Base-by-base conservation (phyloP, 2,113 vertebrate species). In the Ia io region DNA sequence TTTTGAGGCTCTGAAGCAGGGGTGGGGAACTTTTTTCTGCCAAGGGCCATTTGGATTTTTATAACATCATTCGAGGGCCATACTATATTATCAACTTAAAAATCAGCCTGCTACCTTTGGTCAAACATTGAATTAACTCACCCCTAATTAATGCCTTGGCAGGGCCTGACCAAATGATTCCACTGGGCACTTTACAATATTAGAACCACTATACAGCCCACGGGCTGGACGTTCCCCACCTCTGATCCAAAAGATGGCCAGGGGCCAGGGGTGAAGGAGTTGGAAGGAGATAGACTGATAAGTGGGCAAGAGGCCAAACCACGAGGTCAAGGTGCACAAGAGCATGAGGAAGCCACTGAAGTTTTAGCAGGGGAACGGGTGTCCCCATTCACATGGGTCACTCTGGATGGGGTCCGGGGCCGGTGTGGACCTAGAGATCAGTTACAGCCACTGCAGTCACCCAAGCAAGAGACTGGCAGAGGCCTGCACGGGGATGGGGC, bases 201-300 rank as follows among this genome's bases (percentile, higher is more conserved):
- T n/a, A n/a, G n/a, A n/a, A n/a, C n/a, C 23, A 10, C 28, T 61
- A 61, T 61, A 61, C 25, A 28, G 23, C 59, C 59, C 23, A 25
- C 9, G 22, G 56, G 59, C 59, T 61, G 59, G 23, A 28, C 10
- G 4, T 25, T 61, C 25, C 56, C 59, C 59, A 28, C 23, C 59
- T 10, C 59, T 5, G 59, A 42, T 12, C 70, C 63, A 30, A 47
- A 76, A 32, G 40, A 32, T 30, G n/a, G 67, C 40, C 10, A 2
- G 0, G 25, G 79, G 73, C 0, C 0, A 25, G 78, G 42, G 70
- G 1, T 40, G 2, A 23, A 20, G n/a, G 30, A n/a, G 32, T 5
- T 20, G 25, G n/a, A 53, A 78, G 13, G 37, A 82, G 37, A n/a
- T 37, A 74, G 4, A 37, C 1, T 0, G 30, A 40, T 80, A 35